These are phyloP conservation scores for Halocynthia aurantium DNA, from an alignment of 23 tunicate genomes.

Conservation along the genomic window DNA sequence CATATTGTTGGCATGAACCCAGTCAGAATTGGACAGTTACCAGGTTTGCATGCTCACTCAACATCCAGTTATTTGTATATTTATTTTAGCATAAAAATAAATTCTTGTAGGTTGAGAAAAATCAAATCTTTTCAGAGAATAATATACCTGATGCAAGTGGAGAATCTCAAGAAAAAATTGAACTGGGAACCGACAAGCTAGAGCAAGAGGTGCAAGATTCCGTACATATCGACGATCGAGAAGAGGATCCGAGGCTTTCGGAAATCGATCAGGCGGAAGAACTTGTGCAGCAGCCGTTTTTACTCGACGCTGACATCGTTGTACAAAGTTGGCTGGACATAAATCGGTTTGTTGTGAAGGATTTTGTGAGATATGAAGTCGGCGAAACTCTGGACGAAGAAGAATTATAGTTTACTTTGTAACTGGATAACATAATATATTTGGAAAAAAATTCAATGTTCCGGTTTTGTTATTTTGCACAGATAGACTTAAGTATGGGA, in stretches of 20 bases:
- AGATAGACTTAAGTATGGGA: no score
- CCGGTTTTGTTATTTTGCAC: no score
- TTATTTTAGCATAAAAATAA: not conserved
- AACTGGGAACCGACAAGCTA: not conserved
- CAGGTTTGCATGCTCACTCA: not conserved
- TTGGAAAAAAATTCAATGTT: not conserved
- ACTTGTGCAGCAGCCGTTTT: constrained; percentile 50
- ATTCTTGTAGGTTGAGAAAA: not conserved
- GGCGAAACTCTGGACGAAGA: constrained; percentile 31
- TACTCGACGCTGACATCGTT: constrained; percentile 57
- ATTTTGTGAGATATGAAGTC: constrained; percentile 63
- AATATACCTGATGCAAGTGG: not conserved
- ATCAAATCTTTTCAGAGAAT: not conserved
- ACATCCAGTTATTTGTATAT: not conserved
- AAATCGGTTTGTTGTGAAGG: constrained; percentile 26
- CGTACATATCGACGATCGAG: not conserved
- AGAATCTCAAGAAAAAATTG: not conserved
- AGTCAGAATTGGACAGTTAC: constrained; percentile 32
- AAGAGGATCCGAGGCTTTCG: not conserved
- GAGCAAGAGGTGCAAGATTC: not conserved
- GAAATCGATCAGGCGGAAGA: constrained; percentile 22
- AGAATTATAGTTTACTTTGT: not conserved
- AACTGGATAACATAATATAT: not conserved
- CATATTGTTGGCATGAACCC: constrained; percentile 92
- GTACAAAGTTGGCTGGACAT: constrained; percentile 70